These are phyloP conservation scores for Rhea americana DNA, from an alignment of 2,113 vertebrate species.

Conservation along the genomic window DNA sequence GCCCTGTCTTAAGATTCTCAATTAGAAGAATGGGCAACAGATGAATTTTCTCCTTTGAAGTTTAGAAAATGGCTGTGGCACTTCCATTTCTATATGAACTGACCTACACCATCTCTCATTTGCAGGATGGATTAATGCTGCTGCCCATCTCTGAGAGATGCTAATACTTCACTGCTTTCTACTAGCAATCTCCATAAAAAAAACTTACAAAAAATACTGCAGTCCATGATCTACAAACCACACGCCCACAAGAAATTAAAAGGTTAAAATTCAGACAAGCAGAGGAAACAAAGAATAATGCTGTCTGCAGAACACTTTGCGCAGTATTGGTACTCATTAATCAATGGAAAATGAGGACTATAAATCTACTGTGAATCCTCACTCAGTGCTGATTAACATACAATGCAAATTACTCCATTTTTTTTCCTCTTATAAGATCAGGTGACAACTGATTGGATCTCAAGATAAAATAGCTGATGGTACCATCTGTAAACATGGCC, in stretches of 20 bases:
- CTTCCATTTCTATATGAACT: not conserved
- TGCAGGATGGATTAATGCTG: not conserved
- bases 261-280: not conserved
- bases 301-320: not conserved
- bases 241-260: not conserved
- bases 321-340: accelerated
- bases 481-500: not conserved
- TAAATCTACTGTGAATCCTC: not conserved
- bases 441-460: not conserved
- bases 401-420: not conserved
- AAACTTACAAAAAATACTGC: not conserved
- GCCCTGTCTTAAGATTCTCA: not conserved
- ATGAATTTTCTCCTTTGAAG: not conserved
- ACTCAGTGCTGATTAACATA: not conserved
- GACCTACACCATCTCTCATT: not conserved
- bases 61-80: not conserved
- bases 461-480: not conserved
- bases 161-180: not conserved
- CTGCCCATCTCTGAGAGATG: not conserved
- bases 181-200: not conserved
- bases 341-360: not conserved
- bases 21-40: not conserved
- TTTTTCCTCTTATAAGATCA: not conserved
- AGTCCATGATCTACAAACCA: not conserved
- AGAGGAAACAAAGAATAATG: not conserved